phyloP scores from a whole-genome alignment of 2,113 vertebrate genomes.

The Trematomus loennbergii region DNA sequence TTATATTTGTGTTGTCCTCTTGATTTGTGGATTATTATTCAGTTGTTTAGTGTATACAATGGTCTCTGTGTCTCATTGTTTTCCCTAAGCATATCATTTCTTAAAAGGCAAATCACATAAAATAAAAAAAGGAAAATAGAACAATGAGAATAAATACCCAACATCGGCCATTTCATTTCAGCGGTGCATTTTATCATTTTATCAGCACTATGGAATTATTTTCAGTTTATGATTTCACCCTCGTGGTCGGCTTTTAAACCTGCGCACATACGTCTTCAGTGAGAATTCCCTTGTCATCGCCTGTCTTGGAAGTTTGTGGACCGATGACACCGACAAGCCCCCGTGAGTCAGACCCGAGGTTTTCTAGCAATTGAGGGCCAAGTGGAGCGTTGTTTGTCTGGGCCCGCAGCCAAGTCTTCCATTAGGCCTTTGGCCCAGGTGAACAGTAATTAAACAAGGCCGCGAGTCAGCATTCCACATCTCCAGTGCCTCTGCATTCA shows the following conservation, averaged over 20 bases:
- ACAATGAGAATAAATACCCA: too few relatives aligned
- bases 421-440: conserved; percentile 85
- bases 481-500: conserved; percentile 62
- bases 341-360: conserved; percentile 63
- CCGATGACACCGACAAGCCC: conserved; percentile 49
- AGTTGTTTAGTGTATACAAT: too few relatives aligned
- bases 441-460: conserved; percentile 80
- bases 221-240: conserved; percentile 12
- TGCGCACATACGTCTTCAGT: conserved; percentile 18
- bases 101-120: too few relatives aligned
- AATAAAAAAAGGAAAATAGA: too few relatives aligned
- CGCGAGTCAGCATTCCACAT: conserved; percentile 72
- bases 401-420: conserved; percentile 82
- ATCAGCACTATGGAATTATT: conserved; percentile 9
- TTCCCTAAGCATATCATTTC: too few relatives aligned
- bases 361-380: conserved; percentile 59
- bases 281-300: conserved; percentile 50
- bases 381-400: conserved; percentile 80
- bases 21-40: too few relatives aligned
- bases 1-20: too few relatives aligned
- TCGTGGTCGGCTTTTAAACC: neutral
- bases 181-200: conserved; percentile 2
- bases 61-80: too few relatives aligned
- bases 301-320: conserved; percentile 51
- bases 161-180: too few relatives aligned